Percentiles rank a stretch among this genome's conserved stretches.
Conservation (phyloP, 2,888 invertebrate genomes). For the Synergus japonicus region DNA sequence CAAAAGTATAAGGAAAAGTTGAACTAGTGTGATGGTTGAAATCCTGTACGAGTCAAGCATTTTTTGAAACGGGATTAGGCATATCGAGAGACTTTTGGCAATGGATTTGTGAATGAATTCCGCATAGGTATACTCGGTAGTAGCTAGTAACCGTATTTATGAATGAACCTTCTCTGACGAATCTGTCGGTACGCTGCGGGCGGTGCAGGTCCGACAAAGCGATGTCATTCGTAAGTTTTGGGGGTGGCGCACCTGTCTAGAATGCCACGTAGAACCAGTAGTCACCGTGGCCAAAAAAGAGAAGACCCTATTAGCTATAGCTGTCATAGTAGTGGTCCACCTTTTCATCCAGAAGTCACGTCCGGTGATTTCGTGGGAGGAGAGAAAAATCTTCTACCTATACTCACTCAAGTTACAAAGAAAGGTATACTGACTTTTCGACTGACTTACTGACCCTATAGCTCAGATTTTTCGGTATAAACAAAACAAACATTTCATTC, state of each 20-base stretch:
- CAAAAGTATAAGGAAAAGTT: background rate
- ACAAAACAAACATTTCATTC: background rate
- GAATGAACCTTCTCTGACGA: slow-evolving; percentile 25
- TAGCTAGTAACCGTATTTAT: slow-evolving; percentile 3
- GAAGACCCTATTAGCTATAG: slow-evolving; percentile 43
- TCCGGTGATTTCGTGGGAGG: slow-evolving; percentile 33
- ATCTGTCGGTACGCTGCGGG: background rate
- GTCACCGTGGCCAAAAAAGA: slow-evolving; percentile 45
- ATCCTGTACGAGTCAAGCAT: background rate
- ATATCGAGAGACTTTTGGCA: slow-evolving; percentile 9
- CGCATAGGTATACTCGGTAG: background rate
- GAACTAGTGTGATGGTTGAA: background rate
- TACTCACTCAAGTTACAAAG: background rate
- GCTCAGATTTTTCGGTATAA: background rate
- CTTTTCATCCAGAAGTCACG: slow-evolving; percentile 41
- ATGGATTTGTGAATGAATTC: slow-evolving; percentile 33
- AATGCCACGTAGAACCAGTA: slow-evolving; percentile 50
- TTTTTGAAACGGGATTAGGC: background rate
- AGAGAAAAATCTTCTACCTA: background rate
- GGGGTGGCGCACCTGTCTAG: slow-evolving; percentile 49
- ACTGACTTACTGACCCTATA: background rate
- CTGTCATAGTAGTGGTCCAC: background rate
- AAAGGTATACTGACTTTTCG: background rate
- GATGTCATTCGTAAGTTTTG: slow-evolving; percentile 2
- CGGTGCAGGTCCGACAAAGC: background rate